phyloP scores from a whole-genome alignment of 2,113 vertebrate species.

The Oncorhynchus masou region DNA sequence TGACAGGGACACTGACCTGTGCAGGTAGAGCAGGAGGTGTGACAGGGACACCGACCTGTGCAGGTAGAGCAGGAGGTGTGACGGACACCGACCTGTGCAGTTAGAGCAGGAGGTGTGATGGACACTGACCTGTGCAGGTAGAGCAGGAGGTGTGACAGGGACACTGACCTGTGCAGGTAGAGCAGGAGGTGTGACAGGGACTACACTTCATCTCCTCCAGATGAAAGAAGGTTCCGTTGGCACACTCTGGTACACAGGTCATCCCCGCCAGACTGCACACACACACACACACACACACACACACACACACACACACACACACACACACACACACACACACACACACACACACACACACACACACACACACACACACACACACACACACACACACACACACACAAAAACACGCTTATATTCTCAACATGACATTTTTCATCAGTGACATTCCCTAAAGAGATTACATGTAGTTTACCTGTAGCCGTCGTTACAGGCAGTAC shows the following conservation, averaged over 20 bases:
- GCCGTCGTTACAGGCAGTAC: constrained; percentile 81
- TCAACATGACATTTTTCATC: not conserved
- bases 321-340: not conserved
- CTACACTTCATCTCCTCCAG: constrained; percentile 79
- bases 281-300: constrained; percentile 9
- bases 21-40: too few species aligned
- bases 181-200: constrained; percentile 77
- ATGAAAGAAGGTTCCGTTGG: constrained; percentile 81
- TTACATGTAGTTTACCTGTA: constrained; percentile 77
- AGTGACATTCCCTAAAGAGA: not conserved
- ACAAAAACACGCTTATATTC: not conserved
- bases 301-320: too few species aligned
- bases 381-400: too few species aligned
- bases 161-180: not conserved
- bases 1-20: too few species aligned
- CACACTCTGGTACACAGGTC: constrained; percentile 84
- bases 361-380: too few species aligned
- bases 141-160: not conserved
- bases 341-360: too few species aligned
- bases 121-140: too few species aligned
- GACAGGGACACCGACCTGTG: too few species aligned
- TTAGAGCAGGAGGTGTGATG: too few species aligned
- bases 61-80: too few species aligned
- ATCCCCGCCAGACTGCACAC: constrained; percentile 80
- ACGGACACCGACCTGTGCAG: too few species aligned